A percentile compares a stretch with the other conserved stretches of the same genome.
Conservation (phyloP, 2,113 vertebrate species). For the Chaetodon auriga region DNA sequence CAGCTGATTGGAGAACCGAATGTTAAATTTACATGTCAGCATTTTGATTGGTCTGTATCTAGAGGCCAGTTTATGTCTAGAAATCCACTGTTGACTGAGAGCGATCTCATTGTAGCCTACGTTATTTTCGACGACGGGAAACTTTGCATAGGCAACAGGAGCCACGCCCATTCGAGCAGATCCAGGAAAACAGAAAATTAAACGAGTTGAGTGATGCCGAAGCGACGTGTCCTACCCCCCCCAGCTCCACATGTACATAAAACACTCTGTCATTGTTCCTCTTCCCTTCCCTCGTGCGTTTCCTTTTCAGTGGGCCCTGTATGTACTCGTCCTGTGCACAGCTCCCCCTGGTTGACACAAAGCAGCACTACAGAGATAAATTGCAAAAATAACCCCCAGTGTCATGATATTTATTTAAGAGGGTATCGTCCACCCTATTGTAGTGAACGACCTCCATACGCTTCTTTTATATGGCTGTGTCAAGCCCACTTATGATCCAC, state of each 20-base stretch:
- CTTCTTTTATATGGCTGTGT: not conserved
- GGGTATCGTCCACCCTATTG: not conserved
- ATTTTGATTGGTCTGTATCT: not conserved
- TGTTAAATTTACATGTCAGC: not conserved
- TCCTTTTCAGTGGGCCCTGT: not conserved
- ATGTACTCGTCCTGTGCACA: not conserved
- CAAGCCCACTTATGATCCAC: not conserved
- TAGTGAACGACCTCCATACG: not conserved
- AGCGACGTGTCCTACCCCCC: not conserved
- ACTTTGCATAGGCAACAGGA: no score
- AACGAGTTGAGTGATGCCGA: not conserved
- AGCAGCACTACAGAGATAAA: not conserved
- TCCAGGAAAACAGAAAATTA: not conserved
- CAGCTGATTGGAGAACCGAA: slow-evolving; percentile 8
- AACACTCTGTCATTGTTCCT: not conserved
- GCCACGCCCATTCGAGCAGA: no score
- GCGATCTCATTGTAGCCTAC: not conserved
- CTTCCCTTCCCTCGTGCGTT: not conserved
- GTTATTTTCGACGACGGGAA: not conserved
- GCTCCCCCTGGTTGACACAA: not conserved
- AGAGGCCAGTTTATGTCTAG: not conserved
- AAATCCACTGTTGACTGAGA: not conserved
- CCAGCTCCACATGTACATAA: not conserved
- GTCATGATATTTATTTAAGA: not conserved
- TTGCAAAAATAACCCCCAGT: no score